A percentile compares a stretch with the other conserved stretches of the same genome.
These are phyloP conservation scores for Agapornis canus DNA, from an alignment of 2,797 vertebrate species.

Conservation along the genomic window DNA sequence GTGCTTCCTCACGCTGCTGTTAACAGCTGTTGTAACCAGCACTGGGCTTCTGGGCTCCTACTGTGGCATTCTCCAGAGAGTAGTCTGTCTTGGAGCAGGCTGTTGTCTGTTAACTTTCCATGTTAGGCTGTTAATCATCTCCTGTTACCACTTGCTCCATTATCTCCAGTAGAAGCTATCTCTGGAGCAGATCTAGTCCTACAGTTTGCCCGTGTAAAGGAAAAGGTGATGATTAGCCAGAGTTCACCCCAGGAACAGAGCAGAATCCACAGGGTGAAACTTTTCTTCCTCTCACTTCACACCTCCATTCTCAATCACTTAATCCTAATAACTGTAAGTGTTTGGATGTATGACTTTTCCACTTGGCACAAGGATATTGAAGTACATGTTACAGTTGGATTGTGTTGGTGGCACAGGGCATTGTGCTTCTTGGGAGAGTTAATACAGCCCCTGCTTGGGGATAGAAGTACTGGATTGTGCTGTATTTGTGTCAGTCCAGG, in stretches of 20 bases:
- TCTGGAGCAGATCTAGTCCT: background rate
- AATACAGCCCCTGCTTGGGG: background rate
- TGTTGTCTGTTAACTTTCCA: background rate
- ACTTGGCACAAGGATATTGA: rapidly evolving
- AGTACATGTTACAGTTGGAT: background rate
- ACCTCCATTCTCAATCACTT: background rate
- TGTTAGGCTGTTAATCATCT: background rate
- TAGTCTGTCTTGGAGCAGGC: rapidly evolving
- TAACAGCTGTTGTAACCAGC: background rate
- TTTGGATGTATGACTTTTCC: background rate
- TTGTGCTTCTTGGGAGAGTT: background rate
- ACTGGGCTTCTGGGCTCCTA: rapidly evolving
- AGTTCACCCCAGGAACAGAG: background rate
- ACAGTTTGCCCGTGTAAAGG: background rate
- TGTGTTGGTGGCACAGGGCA: background rate
- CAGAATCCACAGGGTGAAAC: background rate
- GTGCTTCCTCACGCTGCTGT: background rate
- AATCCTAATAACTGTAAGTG: rapidly evolving
- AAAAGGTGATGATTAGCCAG: background rate
- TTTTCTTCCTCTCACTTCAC: background rate
- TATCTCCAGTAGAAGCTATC: background rate
- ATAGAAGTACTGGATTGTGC: rapidly evolving
- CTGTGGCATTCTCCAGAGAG: background rate
- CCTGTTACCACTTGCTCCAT: background rate
- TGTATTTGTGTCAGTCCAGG: background rate